phyloP scores from a whole-genome alignment of 1,140 invertebrate genomes.

The Episyrphus balteatus region DNA sequence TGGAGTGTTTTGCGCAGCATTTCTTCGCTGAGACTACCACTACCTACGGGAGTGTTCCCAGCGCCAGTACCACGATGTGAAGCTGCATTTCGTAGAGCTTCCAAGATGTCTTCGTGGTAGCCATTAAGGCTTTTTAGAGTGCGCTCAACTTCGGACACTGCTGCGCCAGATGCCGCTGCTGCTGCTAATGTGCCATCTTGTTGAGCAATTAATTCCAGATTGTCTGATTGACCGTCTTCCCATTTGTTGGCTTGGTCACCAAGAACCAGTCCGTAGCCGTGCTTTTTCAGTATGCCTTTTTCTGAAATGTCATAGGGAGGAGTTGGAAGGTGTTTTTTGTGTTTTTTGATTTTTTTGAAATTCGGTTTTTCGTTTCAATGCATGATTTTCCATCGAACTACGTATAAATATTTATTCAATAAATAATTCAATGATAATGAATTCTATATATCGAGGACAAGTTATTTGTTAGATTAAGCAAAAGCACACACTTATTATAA shows the following conservation, averaged over 20 bases:
- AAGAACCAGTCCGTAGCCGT: conserved; percentile 61
- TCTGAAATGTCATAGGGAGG: conserved; percentile 68
- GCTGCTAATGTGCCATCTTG: conserved; percentile 50
- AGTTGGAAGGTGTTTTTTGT: background rate
- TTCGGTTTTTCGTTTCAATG: background rate
- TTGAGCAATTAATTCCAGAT: conserved; percentile 55
- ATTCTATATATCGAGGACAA: too few species aligned
- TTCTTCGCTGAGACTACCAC: conserved; percentile 49
- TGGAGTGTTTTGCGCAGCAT: conserved; percentile 51
- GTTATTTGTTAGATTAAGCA: too few species aligned
- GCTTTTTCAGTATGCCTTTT: conserved; percentile 82
- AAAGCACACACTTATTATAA: too few species aligned
- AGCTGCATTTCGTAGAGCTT: conserved; percentile 71
- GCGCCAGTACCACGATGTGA: conserved; percentile 50
- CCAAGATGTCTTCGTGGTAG: conserved; percentile 85
- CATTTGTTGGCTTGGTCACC: conserved; percentile 51
- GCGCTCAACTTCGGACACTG: conserved; percentile 65
- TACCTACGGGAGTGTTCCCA: conserved; percentile 45
- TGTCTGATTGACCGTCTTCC: conserved; percentile 62
- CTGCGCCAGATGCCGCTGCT: conserved; percentile 41
- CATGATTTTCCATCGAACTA: too few species aligned
- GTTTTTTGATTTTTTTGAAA: background rate
- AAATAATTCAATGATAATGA: too few species aligned
- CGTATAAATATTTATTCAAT: too few species aligned
- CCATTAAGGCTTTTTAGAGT: conserved; percentile 79